Conservation (phyloP, 1,140 invertebrate species). For the Bombus polaris region DNA sequence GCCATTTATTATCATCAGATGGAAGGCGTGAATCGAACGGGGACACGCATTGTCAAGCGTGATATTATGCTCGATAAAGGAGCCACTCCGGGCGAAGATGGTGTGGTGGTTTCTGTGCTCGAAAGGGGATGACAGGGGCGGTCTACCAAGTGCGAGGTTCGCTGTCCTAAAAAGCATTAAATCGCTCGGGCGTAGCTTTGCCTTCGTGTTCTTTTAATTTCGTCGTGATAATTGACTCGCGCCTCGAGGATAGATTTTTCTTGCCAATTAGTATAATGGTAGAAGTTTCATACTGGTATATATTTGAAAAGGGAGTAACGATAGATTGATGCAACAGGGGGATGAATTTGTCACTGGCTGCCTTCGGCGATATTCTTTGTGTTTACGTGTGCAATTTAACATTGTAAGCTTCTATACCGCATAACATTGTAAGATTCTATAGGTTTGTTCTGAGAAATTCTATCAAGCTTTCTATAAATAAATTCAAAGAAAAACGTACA, state of each 20-base stretch:
- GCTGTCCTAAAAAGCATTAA: constrained; percentile 57
- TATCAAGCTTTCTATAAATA: not conserved
- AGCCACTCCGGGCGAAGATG: not conserved
- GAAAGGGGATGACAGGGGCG: constrained; percentile 21
- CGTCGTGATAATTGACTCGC: constrained; percentile 45
- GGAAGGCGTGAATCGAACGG: constrained; percentile 69
- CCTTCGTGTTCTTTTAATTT: constrained; percentile 67
- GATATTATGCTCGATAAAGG: constrained; percentile 62
- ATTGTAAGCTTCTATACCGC: not conserved
- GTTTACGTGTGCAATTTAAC: not conserved
- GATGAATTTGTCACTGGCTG: not conserved
- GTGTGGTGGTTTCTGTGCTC: not conserved
- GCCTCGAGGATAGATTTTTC: constrained; percentile 33
- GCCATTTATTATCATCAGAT: constrained; percentile 74
- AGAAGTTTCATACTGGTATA: constrained; percentile 21
- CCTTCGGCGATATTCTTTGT: not conserved
- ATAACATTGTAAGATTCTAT: not conserved
- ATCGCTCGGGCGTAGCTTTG: constrained; percentile 50
- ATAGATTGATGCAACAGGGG: no score
- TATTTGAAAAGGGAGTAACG: constrained; percentile 14
- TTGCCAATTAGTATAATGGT: constrained; percentile 72
- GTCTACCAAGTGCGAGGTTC: constrained; percentile 25
- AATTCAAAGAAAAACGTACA: not conserved
- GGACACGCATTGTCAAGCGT: constrained; percentile 72
- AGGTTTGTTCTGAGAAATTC: not conserved